A percentile compares a stretch with the other conserved stretches of the same genome.
Evolutionary conservation across 2,797 vertebrate species (phyloP).

Genomic region (Sebastes melanostomus): DNA sequence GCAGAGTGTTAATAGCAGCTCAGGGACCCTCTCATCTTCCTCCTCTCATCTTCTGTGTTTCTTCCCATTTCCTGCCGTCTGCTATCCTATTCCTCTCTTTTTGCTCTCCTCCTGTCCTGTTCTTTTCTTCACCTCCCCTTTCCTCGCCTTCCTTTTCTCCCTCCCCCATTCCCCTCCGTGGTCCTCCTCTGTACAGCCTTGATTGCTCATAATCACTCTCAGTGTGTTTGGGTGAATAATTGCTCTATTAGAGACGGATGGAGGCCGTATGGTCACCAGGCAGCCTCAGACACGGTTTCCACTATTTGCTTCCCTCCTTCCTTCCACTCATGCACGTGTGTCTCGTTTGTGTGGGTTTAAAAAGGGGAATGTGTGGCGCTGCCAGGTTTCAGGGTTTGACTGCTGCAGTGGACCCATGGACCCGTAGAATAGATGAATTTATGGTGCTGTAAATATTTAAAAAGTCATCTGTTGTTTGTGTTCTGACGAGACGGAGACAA

Average conservation of each 20-base stretch:
- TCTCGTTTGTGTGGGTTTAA: slow-evolving; percentile 30
- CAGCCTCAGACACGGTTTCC: slow-evolving; percentile 46
- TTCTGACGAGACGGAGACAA: not conserved
- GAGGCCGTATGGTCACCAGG: slow-evolving; percentile 49
- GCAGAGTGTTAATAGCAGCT: slow-evolving; percentile 28
- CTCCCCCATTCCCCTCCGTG: slow-evolving; percentile 21
- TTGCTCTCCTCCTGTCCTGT: not conserved
- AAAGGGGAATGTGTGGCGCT: not conserved
- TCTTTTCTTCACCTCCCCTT: not conserved
- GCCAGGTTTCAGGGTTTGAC: not conserved
- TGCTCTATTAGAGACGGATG: slow-evolving; percentile 59
- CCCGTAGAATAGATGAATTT: not conserved
- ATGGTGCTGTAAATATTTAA: not conserved
- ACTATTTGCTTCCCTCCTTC: slow-evolving; percentile 13
- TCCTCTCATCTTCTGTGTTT: not conserved
- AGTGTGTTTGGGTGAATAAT: slow-evolving; percentile 72
- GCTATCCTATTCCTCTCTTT: not conserved
- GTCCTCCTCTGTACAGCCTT: slow-evolving; percentile 39
- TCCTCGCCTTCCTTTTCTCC: too few species aligned
- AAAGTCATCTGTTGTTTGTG: not conserved
- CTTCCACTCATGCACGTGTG: slow-evolving; percentile 5
- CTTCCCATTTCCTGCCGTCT: not conserved
- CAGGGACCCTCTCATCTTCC: not conserved
- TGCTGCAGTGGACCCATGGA: not conserved
- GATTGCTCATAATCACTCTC: slow-evolving; percentile 69